Evolutionary conservation across 2,888 invertebrate species (phyloP).

Genomic region (Drosophila anomalipes): DNA sequence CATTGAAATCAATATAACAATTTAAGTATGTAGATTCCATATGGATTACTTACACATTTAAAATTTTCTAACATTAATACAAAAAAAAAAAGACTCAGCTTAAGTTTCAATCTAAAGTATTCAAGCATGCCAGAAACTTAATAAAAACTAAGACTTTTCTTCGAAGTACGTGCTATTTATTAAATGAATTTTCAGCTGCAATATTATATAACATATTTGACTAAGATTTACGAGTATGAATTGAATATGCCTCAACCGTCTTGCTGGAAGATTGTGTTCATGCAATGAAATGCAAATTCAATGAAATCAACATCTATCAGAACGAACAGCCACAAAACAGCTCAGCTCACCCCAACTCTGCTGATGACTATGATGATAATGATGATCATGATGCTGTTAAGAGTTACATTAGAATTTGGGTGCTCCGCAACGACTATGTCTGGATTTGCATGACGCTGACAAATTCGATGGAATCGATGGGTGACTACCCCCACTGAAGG

Average conservation of each 20-base stretch:
- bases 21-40: background rate
- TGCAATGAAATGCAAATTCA: conserved; percentile 54
- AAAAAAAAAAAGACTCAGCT: background rate
- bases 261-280: background rate
- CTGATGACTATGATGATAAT: conserved; percentile 1
- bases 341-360: background rate
- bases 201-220: conserved; percentile 6
- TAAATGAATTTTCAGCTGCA: background rate
- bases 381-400: conserved; percentile 8
- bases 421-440: background rate
- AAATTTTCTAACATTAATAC: background rate
- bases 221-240: conserved; percentile 19
- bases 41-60: background rate
- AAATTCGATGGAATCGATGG: conserved; percentile 28
- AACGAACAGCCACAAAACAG: background rate
- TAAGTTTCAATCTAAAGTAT: background rate
- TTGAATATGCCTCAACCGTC: conserved; percentile 16
- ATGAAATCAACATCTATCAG: conserved; percentile 49
- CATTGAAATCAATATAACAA: background rate
- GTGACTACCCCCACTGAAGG: background rate
- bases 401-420: conserved; percentile 1
- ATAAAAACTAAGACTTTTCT: background rate
- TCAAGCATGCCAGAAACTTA: background rate
- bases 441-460: conserved; percentile 51
- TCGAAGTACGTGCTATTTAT: background rate